These are phyloP conservation scores for Aethes cnicana DNA, from an alignment of 2,888 invertebrate species.

Conservation along the genomic window DNA sequence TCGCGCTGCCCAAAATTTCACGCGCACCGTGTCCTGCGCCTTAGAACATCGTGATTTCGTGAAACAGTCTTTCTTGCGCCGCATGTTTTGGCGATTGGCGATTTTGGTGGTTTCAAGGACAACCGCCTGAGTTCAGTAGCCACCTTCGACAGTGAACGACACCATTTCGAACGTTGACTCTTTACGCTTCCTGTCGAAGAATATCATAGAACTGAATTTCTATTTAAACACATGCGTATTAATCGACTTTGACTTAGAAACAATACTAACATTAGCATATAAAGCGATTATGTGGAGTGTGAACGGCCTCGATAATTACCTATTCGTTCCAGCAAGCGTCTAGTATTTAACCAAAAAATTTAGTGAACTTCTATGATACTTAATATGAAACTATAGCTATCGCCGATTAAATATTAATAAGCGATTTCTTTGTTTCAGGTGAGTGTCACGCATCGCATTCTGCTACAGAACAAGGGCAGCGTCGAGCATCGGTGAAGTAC, in stretches of 20 bases:
- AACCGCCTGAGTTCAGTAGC: conserved; percentile 74
- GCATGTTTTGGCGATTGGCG: conserved; percentile 65
- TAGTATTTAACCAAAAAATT: conserved; percentile 4
- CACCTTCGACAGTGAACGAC: conserved; percentile 75
- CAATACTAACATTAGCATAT: conserved; percentile 67
- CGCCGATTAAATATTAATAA: background rate
- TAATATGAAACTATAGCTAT: background rate
- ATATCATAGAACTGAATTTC: conserved; percentile 56
- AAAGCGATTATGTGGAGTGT: conserved; percentile 55
- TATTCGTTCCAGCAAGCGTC: conserved; percentile 33
- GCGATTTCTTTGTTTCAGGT: conserved; percentile 65
- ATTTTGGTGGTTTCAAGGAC: conserved; percentile 76
- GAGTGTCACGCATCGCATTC: conserved; percentile 43
- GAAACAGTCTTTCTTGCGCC: conserved; percentile 35
- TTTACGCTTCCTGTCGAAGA: conserved; percentile 68
- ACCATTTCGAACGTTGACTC: conserved; percentile 77
- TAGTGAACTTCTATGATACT: conserved; percentile 5
- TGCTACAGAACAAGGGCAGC: conserved; percentile 15
- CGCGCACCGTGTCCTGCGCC: conserved; percentile 11
- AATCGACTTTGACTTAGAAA: conserved; percentile 67
- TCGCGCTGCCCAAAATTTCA: background rate
- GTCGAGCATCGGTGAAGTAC: conserved; percentile 54
- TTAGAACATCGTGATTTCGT: conserved; percentile 31
- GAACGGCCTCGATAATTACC: conserved; percentile 47
- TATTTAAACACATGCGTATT: conserved; percentile 58